These are phyloP conservation scores for Agriopis marginaria DNA, from an alignment of 2,888 invertebrate species.

Conservation along the genomic window DNA sequence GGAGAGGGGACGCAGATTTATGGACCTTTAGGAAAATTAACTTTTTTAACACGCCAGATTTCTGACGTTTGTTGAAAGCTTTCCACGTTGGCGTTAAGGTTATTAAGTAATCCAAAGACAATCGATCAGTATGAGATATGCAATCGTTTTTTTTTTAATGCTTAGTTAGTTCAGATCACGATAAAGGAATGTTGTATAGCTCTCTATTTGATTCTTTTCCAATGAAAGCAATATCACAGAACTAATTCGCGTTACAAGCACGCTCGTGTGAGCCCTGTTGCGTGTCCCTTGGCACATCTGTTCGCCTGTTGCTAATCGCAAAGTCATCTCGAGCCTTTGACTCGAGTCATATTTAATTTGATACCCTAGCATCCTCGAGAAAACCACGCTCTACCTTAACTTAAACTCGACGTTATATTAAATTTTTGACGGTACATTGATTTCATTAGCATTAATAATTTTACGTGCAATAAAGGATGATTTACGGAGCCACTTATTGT, in stretches of 20 bases:
- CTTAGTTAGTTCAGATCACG: neutral
- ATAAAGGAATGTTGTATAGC: neutral
- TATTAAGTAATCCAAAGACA: neutral
- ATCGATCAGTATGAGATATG: neutral
- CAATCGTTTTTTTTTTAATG: neutral
- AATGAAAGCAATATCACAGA: slow-evolving; percentile 9
- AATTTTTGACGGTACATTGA: slow-evolving; percentile 23
- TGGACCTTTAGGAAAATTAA: slow-evolving; percentile 32
- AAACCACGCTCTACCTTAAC: slow-evolving; percentile 13
- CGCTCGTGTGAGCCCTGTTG: slow-evolving; percentile 18
- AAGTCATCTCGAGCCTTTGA: slow-evolving; percentile 17
- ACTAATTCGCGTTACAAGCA: slow-evolving; percentile 17
- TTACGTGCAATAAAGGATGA: slow-evolving; percentile 30
- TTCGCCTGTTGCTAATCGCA: slow-evolving; percentile 35
- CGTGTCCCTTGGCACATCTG: slow-evolving; percentile 23
- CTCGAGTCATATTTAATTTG: slow-evolving; percentile 8
- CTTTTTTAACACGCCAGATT: slow-evolving; percentile 26
- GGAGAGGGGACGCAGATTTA: slow-evolving; percentile 35
- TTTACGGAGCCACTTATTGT: slow-evolving; percentile 31
- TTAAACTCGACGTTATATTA: slow-evolving; percentile 19
- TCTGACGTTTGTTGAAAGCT: slow-evolving; percentile 15
- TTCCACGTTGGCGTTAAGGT: neutral
- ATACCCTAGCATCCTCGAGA: slow-evolving; percentile 13
- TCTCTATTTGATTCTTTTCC: neutral
- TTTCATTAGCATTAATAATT: slow-evolving; percentile 34